Percentiles rank a stretch among this genome's conserved stretches.
These are phyloP conservation scores for Aurelia coerulea DNA, from an alignment of 30 jellyfish, hydroid and myxozoan genomes.

Conservation along the genomic window DNA sequence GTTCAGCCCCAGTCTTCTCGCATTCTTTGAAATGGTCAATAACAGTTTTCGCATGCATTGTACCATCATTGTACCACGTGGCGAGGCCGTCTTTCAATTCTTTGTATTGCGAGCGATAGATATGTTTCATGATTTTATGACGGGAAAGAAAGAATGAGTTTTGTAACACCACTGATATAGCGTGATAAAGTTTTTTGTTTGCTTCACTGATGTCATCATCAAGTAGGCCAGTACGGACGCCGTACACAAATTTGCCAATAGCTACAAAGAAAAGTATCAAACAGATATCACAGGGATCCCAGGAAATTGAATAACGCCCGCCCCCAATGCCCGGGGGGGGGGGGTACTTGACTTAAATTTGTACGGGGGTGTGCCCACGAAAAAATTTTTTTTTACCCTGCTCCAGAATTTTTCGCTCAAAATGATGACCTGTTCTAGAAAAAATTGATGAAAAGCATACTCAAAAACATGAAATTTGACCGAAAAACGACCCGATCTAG, in stretches of 20 bases:
- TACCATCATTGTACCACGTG: not conserved
- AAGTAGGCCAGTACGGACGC: slow-evolving; percentile 16
- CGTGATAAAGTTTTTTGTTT: not conserved
- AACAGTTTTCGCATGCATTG: not conserved
- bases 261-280: not conserved
- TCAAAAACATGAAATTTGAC: no score
- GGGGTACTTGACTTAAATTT: no score
- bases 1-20: not conserved
- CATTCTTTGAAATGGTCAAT: slow-evolving; percentile 1
- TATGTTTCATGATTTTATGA: not conserved
- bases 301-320: no score
- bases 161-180: not conserved
- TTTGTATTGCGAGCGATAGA: not conserved
- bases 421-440: no score
- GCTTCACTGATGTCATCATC: slow-evolving; percentile 10
- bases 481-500: no score
- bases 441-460: no score
- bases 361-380: no score
- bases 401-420: no score
- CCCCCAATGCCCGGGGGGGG: no score
- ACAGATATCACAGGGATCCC: no score
- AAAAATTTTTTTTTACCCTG: no score
- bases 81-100: not conserved
- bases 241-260: slow-evolving; percentile 30
- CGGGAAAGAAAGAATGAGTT: not conserved